Conservation (phyloP, 2,888 invertebrate species). For the Cancer borealis region DNA sequence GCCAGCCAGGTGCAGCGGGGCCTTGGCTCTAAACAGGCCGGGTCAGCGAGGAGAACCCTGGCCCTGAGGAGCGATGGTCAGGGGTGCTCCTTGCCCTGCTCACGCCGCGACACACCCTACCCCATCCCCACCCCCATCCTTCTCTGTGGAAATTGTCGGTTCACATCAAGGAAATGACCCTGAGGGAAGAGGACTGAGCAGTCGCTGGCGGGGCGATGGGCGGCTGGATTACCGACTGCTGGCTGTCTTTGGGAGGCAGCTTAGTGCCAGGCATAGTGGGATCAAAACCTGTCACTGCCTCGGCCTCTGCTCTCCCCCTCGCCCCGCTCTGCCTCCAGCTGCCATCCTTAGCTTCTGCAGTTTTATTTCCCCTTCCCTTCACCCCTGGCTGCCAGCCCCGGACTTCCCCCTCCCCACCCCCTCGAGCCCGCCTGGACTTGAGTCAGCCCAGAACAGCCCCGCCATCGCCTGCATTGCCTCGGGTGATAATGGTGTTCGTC, state of each 20-base stretch:
- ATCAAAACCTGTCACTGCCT: conserved; percentile 18
- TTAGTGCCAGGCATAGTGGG: conserved; percentile 8
- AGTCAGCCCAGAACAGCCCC: conserved; percentile 43
- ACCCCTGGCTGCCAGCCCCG: conserved; percentile 40
- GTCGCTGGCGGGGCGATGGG: not conserved
- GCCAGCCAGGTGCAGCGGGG: conserved; percentile 43
- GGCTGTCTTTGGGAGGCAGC: not conserved
- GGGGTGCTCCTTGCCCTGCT: conserved; percentile 13
- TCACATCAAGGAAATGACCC: not conserved
- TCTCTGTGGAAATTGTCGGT: not conserved
- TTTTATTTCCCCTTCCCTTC: not conserved
- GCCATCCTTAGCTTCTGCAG: conserved; percentile 7
- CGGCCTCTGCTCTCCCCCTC: not conserved
- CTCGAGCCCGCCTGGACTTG: conserved; percentile 52
- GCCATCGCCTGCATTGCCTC: conserved; percentile 46
- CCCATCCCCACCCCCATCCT: not conserved
- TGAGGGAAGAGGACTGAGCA: conserved; percentile 9
- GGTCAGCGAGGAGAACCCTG: conserved; percentile 7
- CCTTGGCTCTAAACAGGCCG: conserved; percentile 9
- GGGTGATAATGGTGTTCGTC: conserved; percentile 69
- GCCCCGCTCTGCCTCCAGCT: not conserved
- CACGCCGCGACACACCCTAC: not conserved
- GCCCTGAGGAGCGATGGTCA: conserved; percentile 33
- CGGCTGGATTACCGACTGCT: not conserved
- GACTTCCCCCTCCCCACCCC: conserved; percentile 38